phyloP scores from a whole-genome alignment of 2,113 vertebrate species.

The Euleptes europaea region DNA sequence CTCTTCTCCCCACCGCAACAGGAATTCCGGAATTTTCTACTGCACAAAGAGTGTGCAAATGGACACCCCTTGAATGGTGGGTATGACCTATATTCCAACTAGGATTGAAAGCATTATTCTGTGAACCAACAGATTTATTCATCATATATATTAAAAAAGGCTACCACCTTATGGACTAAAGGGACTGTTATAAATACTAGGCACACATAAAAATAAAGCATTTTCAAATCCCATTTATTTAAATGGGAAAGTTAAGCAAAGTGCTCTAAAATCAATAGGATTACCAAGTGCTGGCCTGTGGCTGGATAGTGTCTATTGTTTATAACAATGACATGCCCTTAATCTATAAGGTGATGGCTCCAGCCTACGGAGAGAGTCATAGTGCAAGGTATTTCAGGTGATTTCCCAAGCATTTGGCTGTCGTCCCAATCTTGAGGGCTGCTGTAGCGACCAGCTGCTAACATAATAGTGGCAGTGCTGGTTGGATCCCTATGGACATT shows the following conservation, averaged over 20 bases:
- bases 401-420: too few relatives aligned
- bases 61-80: neutral
- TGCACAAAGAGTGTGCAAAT: neutral
- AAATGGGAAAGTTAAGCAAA: neutral
- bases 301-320: too few relatives aligned
- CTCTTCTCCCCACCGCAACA: neutral
- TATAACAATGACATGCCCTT: too few relatives aligned
- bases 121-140: neutral
- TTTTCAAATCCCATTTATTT: neutral
- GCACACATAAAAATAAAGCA: neutral
- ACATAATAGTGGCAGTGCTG: too few relatives aligned
- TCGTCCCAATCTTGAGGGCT: too few relatives aligned
- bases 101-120: neutral
- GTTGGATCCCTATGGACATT: too few relatives aligned
- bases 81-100: neutral
- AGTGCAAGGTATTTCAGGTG: too few relatives aligned
- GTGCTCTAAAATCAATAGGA: neutral
- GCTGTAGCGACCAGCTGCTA: too few relatives aligned
- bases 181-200: neutral
- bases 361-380: too few relatives aligned
- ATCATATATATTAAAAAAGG: neutral
- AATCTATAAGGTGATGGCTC: too few relatives aligned
- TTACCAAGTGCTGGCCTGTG: neutral
- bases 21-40: neutral
- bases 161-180: neutral